Evolutionary conservation across 2,113 vertebrate genomes (phyloP), one percentile per base, ranked within the genome.

Genomic region (Callithrix jacchus): DNA sequence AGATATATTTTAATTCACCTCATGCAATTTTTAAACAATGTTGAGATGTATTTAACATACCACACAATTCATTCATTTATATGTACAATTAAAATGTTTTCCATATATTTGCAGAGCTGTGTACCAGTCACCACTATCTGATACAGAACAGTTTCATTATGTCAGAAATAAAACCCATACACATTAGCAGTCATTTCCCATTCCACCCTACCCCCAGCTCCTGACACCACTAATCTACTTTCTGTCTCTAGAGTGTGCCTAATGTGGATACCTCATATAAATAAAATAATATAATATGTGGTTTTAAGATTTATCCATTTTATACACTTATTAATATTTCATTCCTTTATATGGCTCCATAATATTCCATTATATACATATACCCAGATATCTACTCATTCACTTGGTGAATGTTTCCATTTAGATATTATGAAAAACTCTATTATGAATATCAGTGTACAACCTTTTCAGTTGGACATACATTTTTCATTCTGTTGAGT

Each of bases 1-100:
- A 98, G 73, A 98, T 98, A 94, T 98, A 98, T 98, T 99, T 99
- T 97, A 96, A 87, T 98, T 97, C 89, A 83, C 61, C 74, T 98
- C 93, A 97, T 96, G 95, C 83, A 98, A 98, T 97, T 98, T 98
- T 98, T 97, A 97, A 98, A 47, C 12, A 79, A 18, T 12, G 40
- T 83, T 66, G 17, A 79, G 23, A 73, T 37, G 84, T 87, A 17
- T 90, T 93, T 68, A 85, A 35, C 11, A 85, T 56, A 70, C 3
- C 30, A 87, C 37, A 77, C 2, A 83, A 70, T 77, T 82, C 9
- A 84, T 12, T 92, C 10, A 86, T 71, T 93, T 42, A 80, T 61
- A 7, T 81, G 8, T 52, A 70, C 3, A 52, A 68, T 37, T 45
- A 56, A 87, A 64, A 32, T 27, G 13, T 71, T 87, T 93, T 79